Percentiles rank a stretch among this genome's conserved stretches.
Evolutionary conservation across 1,140 invertebrate genomes (phyloP).

Genomic region (Phymastichus coffea): DNA sequence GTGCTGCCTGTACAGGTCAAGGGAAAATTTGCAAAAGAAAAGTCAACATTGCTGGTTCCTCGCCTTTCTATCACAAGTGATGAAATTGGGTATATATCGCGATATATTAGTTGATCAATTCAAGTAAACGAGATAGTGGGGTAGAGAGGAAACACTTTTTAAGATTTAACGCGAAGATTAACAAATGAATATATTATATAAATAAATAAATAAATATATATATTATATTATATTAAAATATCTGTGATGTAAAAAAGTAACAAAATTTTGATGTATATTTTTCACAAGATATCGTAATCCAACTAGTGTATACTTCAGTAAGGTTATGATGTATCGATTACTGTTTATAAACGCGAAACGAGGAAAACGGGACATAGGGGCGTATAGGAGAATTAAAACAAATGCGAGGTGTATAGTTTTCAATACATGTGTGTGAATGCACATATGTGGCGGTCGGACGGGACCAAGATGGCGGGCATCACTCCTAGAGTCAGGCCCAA

Average conservation of each 20-base stretch:
- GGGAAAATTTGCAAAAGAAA: background rate
- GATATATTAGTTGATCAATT: conserved; percentile 8
- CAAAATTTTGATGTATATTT: conserved; percentile 60
- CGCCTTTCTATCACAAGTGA: conserved; percentile 9
- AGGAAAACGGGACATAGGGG: conserved; percentile 28
- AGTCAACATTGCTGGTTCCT: conserved; percentile 4
- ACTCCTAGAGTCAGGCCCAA: conserved; percentile 42
- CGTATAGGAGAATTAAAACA: conserved; percentile 24
- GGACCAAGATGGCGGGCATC: conserved; percentile 53
- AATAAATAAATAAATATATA: conserved; percentile 20
- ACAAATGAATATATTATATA: conserved; percentile 19
- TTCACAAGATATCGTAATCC: conserved; percentile 58
- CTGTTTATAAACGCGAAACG: conserved; percentile 41
- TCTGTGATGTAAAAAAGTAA: conserved; percentile 59
- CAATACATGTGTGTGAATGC: conserved; percentile 35
- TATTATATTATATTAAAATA: conserved; percentile 58
- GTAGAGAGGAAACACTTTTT: conserved; percentile 49
- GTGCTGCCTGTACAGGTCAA: no score
- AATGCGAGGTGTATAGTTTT: background rate
- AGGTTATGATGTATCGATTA: conserved; percentile 48
- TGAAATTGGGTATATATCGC: conserved; percentile 1
- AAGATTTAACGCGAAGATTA: conserved; percentile 44
- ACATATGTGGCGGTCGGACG: conserved; percentile 46
- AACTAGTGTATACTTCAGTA: conserved; percentile 55
- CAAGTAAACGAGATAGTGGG: conserved; percentile 38